These are phyloP conservation scores for Cecropterus lyciades DNA, from an alignment of 1,140 invertebrate species.

Conservation along the genomic window DNA sequence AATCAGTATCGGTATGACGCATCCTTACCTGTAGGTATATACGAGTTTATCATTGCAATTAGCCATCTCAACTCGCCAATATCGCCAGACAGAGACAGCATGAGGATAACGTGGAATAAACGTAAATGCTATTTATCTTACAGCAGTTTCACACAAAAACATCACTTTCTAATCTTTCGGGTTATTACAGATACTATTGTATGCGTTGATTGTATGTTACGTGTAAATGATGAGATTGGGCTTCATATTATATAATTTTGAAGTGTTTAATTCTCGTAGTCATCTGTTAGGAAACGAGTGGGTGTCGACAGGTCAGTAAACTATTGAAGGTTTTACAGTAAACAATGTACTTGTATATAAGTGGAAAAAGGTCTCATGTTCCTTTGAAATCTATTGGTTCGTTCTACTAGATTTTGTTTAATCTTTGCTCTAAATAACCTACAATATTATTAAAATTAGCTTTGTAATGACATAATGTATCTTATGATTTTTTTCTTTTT, in stretches of 20 bases:
- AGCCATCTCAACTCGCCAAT: slow-evolving; percentile 21
- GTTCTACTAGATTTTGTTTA: too few relatives aligned
- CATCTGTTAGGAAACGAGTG: neutral
- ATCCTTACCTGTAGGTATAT: slow-evolving; percentile 12
- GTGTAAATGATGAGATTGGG: neutral
- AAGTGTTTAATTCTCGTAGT: neutral
- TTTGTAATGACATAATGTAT: too few relatives aligned
- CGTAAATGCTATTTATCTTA: slow-evolving; percentile 48
- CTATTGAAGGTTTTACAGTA: too few relatives aligned
- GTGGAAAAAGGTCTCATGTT: too few relatives aligned
- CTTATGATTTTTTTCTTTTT: too few relatives aligned
- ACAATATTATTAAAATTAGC: too few relatives aligned
- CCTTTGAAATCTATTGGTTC: too few relatives aligned
- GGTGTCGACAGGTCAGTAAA: too few relatives aligned
- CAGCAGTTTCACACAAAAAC: slow-evolving; percentile 29
- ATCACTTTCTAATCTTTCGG: slow-evolving; percentile 33
- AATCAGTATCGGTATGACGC: slow-evolving; percentile 7
- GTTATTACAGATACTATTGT: slow-evolving; percentile 20
- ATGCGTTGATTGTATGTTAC: neutral
- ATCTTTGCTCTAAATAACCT: too few relatives aligned
- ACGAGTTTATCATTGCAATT: slow-evolving; percentile 38
- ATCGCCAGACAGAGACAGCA: slow-evolving; percentile 57
- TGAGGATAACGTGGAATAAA: slow-evolving; percentile 75
- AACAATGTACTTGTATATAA: too few relatives aligned
- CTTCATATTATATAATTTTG: neutral